phyloP scores from a whole-genome alignment of 2,797 vertebrate species.

The Lagocephalus sceleratus region DNA sequence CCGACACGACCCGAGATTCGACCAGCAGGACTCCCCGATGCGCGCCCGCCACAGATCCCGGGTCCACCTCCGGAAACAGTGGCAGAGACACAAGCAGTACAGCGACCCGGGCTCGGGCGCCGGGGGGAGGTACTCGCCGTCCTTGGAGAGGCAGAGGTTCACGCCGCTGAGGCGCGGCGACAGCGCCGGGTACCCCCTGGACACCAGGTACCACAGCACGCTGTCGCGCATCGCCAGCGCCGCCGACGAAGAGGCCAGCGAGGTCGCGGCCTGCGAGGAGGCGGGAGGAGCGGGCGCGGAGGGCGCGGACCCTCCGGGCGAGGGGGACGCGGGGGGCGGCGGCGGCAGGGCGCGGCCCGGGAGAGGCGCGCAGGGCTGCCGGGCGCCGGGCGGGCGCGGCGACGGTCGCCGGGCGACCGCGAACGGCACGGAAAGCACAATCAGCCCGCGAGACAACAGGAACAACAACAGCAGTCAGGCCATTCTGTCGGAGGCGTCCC shows the following conservation, averaged over 20 bases:
- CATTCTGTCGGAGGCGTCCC: slow-evolving; percentile 44
- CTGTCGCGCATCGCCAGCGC: slow-evolving; percentile 84
- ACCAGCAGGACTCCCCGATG: slow-evolving; percentile 82
- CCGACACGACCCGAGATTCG: slow-evolving; percentile 92
- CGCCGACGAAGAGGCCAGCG: slow-evolving; percentile 81
- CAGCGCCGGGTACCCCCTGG: slow-evolving; percentile 77
- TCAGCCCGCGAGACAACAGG: slow-evolving; percentile 58
- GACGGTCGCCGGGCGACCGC: slow-evolving; percentile 11
- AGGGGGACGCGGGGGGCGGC: slow-evolving; percentile 4
- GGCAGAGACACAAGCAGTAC: slow-evolving; percentile 94
- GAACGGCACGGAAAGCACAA: slow-evolving; percentile 46
- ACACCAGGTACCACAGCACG: slow-evolving; percentile 83
- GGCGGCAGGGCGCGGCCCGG: slow-evolving; percentile 11
- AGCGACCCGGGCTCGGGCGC: slow-evolving; percentile 86
- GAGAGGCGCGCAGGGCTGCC: not conserved
- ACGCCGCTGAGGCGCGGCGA: slow-evolving; percentile 72
- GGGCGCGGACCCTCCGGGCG: slow-evolving; percentile 23
- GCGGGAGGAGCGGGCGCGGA: slow-evolving; percentile 32
- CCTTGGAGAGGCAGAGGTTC: slow-evolving; percentile 77
- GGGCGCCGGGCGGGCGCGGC: slow-evolving; percentile 6
- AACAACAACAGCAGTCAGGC: slow-evolving; percentile 76
- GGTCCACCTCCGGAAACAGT: slow-evolving; percentile 89
- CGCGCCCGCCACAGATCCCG: slow-evolving; percentile 85
- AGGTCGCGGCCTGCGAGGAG: slow-evolving; percentile 60
- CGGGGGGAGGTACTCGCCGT: slow-evolving; percentile 64